A percentile compares a stretch with the other conserved stretches of the same genome.
Evolutionary conservation across 2,113 vertebrate genomes (phyloP).

Genomic region (Conger conger): DNA sequence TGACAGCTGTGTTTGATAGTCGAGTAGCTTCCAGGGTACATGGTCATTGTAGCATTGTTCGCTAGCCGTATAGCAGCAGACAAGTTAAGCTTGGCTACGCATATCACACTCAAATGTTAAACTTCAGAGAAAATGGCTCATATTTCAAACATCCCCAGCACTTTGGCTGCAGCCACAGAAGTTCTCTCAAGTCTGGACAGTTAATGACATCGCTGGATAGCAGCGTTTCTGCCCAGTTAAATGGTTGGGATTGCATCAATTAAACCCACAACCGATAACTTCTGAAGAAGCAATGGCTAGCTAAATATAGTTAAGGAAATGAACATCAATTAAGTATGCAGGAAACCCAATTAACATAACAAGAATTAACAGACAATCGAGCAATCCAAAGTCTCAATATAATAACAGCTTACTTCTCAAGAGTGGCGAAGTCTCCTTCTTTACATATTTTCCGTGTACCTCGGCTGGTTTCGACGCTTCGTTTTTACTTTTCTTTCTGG

Average conservation of each 20-base stretch:
- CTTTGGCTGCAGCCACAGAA: background rate
- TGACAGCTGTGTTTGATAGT: background rate
- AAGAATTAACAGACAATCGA: background rate
- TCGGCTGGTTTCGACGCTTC: conserved; percentile 93
- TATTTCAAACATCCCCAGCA: background rate
- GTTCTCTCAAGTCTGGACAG: background rate
- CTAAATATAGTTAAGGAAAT: background rate
- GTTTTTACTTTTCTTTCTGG: conserved; percentile 93
- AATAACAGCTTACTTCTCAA: conserved; percentile 84
- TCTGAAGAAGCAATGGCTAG: background rate
- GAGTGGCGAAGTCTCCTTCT: conserved; percentile 95
- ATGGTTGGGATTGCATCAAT: background rate
- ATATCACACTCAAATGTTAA: background rate
- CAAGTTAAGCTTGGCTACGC: background rate
- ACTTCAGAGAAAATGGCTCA: background rate
- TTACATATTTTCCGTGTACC: conserved; percentile 97
- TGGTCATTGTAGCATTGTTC: too few relatives aligned
- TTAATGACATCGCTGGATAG: background rate
- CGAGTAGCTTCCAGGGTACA: background rate
- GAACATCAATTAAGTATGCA: background rate
- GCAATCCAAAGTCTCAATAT: conserved; percentile 2
- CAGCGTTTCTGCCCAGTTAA: background rate
- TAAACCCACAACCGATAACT: background rate
- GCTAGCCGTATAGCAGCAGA: too few relatives aligned
- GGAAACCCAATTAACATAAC: background rate